Base-by-base conservation (phyloP, 2,113 vertebrate genomes). In the Bothrops jararaca region DNA sequence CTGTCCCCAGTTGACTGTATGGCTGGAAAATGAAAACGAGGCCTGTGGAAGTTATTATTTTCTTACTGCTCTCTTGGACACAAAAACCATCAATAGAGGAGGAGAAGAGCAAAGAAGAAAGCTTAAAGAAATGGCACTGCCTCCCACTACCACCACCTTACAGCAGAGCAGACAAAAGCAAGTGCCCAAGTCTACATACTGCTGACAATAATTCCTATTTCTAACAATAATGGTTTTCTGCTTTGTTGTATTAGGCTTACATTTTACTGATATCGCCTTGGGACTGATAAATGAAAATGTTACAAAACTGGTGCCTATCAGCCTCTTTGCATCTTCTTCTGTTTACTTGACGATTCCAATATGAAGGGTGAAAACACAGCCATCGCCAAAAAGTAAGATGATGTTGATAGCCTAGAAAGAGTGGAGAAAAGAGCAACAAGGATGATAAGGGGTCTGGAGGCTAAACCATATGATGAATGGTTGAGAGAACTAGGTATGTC, bases 321-420 rank as follows among this genome's bases (percentile, higher is more conserved):
- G 4, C 26, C 48, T 91, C 54, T 87, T 64, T 24, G 26, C 34
- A 54, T 0, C 60, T 88, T 88, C 50, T 48, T 26, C 22, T 0
- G 0, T 0, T 0, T 0, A 0, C 42, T 53, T 0, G 0, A 60
- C 58, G 85, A 3, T 48, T 57, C n/a, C 0, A 0, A 60, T 15
- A 3, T 0, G 13, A 34, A 56, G 92, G 8, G 1, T 74, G 52
- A 85, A 57, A 3, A 88, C 0, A 80, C 48, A 3, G 29, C 23
- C 90, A 4, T 86, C 24, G n/a, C 1, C 1, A 23, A 50, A 12
- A 64, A 64, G 10, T 13, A 64, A 29, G 29, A 64, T 12, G 11
- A 64, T 64, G 11, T 64, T n/a, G 11, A 64, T 11, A 64, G 26
- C 60, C 4, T 13, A 64, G 11, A 4, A 29, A n/a, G 58, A 29